A percentile compares a stretch with the other conserved stretches of the same genome.
phyloP scores from a whole-genome alignment of 2,113 vertebrate species.

The Pitta sordida region DNA sequence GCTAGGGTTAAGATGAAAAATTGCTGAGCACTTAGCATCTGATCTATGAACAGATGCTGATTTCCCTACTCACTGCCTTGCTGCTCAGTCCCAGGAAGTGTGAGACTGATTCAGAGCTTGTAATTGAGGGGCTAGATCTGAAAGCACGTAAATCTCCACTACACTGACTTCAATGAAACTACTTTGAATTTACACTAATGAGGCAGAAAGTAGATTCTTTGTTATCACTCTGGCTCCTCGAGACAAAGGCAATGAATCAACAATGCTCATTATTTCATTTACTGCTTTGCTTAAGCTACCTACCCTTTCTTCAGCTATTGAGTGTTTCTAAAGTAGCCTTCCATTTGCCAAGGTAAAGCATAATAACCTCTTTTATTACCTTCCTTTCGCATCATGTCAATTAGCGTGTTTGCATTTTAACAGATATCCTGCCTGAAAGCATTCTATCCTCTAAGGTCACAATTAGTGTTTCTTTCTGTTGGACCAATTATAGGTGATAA shows the following conservation, averaged over 20 bases:
- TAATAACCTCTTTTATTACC: constrained; percentile 40
- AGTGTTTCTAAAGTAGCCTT: constrained; percentile 31
- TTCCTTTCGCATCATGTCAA: constrained; percentile 43
- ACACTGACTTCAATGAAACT: neutral
- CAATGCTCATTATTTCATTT: constrained; percentile 35
- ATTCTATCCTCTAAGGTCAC: constrained; percentile 59
- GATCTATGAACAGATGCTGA: neutral
- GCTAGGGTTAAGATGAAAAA: neutral
- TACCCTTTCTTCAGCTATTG: constrained; percentile 18
- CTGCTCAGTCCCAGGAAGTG: neutral
- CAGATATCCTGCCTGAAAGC: constrained; percentile 45
- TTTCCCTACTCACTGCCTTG: neutral
- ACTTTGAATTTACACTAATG: constrained; percentile 48
- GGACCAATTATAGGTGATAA: constrained; percentile 69
- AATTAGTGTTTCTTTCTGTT: constrained; percentile 63
- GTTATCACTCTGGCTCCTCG: constrained; percentile 3
- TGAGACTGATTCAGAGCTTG: neutral
- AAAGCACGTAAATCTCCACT: neutral
- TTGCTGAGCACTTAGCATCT: neutral
- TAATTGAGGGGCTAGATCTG: neutral
- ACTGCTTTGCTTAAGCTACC: constrained; percentile 12
- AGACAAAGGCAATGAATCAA: constrained; percentile 49
- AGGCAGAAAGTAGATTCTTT: constrained; percentile 46
- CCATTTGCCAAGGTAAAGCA: constrained; percentile 25
- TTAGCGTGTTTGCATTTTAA: constrained; percentile 61